phyloP scores from a whole-genome alignment of 2,797 vertebrate species.

The Rhinophrynus dorsalis region DNA sequence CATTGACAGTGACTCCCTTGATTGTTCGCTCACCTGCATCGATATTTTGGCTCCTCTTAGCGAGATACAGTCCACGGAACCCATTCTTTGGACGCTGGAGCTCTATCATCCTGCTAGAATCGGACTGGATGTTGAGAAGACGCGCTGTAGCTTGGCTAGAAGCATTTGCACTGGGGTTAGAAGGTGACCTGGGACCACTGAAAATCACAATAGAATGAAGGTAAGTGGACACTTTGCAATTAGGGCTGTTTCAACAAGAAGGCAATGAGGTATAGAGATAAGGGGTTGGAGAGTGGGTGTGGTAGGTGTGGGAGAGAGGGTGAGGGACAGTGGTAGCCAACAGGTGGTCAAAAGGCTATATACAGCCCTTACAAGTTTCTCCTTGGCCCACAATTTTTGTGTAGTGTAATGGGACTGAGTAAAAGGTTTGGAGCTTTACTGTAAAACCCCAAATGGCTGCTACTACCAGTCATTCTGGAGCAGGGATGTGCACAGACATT shows the following conservation, averaged over 20 bases:
- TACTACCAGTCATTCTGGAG: no score
- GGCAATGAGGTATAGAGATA: background rate
- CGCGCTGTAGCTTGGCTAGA: background rate
- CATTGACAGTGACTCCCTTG: no score
- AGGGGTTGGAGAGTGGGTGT: background rate
- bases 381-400: no score
- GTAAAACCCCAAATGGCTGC: no score
- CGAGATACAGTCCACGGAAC: conserved; percentile 17
- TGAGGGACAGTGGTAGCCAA: no score
- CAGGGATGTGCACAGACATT: no score
- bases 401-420: no score
- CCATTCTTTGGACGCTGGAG: conserved; percentile 8
- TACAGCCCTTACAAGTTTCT: no score
- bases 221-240: background rate
- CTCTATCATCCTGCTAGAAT: conserved; percentile 12
- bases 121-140: background rate
- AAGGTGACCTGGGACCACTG: background rate
- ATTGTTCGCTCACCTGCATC: conserved; percentile 5
- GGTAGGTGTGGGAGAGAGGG: no score
- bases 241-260: background rate
- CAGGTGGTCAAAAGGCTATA: no score
- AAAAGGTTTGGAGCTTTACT: no score
- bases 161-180: background rate
- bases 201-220: background rate
- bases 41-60: conserved; percentile 13